Evolutionary conservation across 2,888 invertebrate species (phyloP).

Genomic region (Apamea sordens): DNA sequence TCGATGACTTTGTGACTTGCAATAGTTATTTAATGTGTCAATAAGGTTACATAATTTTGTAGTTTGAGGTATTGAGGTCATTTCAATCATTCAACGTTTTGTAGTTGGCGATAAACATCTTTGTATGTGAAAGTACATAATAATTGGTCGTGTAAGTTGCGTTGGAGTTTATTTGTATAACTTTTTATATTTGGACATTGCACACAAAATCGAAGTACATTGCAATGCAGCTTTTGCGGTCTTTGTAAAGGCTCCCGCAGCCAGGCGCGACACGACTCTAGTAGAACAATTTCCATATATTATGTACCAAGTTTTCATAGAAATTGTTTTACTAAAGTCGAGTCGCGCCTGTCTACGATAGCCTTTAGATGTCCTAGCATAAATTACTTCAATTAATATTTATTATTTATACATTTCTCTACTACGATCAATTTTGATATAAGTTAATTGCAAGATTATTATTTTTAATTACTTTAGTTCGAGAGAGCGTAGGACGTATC

Average conservation of each 20-base stretch:
- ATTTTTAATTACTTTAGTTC: not conserved
- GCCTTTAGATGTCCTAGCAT: not conserved
- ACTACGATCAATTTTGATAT: not conserved
- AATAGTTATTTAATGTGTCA: slow-evolving; percentile 33
- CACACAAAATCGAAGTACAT: not conserved
- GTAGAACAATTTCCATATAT: not conserved
- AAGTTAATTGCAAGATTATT: not conserved
- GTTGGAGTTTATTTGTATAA: not conserved
- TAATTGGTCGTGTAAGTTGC: slow-evolving; percentile 3
- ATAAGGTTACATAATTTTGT: slow-evolving; percentile 28
- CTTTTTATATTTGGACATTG: not conserved
- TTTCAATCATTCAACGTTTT: slow-evolving; percentile 11
- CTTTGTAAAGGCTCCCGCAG: not conserved
- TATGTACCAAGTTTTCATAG: not conserved
- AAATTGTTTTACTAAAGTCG: not conserved
- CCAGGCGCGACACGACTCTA: not conserved
- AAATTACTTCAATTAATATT: not conserved
- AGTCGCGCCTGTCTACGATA: not conserved
- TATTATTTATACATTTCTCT: not conserved
- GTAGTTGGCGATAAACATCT: slow-evolving; percentile 14
- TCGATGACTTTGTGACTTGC: slow-evolving; percentile 11
- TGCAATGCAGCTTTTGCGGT: not conserved
- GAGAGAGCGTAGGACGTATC: not conserved
- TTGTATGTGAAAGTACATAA: slow-evolving; percentile 36
- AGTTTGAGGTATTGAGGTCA: slow-evolving; percentile 33